Evolutionary conservation across 2,797 vertebrate genomes (phyloP).

Genomic region (Siniperca scherzeri): DNA sequence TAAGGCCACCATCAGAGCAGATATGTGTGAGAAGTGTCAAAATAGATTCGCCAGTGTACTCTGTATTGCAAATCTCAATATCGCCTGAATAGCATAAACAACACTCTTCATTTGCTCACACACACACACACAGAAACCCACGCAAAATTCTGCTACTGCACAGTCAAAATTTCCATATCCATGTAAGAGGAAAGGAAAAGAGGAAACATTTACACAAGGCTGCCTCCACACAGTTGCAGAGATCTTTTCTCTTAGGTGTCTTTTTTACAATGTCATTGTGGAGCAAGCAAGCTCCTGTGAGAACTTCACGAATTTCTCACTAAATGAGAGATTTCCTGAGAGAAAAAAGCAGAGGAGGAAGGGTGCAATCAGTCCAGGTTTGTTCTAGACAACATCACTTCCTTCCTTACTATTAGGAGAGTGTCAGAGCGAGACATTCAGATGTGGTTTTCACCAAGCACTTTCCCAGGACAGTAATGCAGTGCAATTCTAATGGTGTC

Average conservation of each 20-base stretch:
- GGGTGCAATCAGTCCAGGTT: slow-evolving; percentile 87
- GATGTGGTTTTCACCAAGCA: slow-evolving; percentile 75
- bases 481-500: slow-evolving; percentile 76
- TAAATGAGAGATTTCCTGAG: slow-evolving; percentile 83
- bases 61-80: slow-evolving; percentile 73
- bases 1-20: slow-evolving; percentile 75
- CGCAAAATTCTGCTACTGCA: slow-evolving; percentile 50
- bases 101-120: slow-evolving; percentile 52
- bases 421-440: slow-evolving; percentile 81
- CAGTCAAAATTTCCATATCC: slow-evolving; percentile 79
- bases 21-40: slow-evolving; percentile 71
- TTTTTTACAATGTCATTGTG: slow-evolving; percentile 78
- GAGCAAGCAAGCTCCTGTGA: slow-evolving; percentile 68
- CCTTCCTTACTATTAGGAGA: slow-evolving; percentile 80
- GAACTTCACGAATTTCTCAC: slow-evolving; percentile 67
- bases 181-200: slow-evolving; percentile 71
- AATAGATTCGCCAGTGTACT: slow-evolving; percentile 62
- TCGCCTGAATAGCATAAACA: slow-evolving; percentile 72
- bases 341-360: slow-evolving; percentile 81
- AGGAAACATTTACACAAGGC: slow-evolving; percentile 81
- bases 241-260: slow-evolving; percentile 76
- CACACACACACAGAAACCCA: slow-evolving; percentile 31
- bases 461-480: slow-evolving; percentile 82
- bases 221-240: slow-evolving; percentile 67
- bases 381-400: slow-evolving; percentile 87